Percentiles rank a stretch among this genome's conserved stretches.
These are phyloP conservation scores for Serripes groenlandicus DNA, from an alignment of 2,888 invertebrate species.

Conservation along the genomic window DNA sequence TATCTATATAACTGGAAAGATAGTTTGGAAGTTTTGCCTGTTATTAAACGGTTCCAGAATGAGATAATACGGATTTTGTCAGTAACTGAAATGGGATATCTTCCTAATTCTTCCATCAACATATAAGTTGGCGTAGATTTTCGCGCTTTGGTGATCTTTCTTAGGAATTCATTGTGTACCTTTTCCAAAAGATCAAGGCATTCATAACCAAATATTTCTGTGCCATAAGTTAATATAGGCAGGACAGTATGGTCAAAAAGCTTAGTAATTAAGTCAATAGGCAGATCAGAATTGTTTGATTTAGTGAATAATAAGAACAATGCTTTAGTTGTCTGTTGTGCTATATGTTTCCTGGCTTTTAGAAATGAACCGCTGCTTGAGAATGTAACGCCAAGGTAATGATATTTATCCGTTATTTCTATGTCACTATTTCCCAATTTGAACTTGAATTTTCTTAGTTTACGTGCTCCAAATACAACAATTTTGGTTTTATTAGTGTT, in stretches of 20 bases:
- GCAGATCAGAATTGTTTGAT: slow-evolving; percentile 1
- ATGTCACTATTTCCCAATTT: background rate
- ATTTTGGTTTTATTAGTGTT: slow-evolving; percentile 22
- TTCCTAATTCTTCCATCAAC: slow-evolving; percentile 27
- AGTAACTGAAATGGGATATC: slow-evolving; percentile 8
- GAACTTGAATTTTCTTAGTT: background rate
- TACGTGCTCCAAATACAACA: slow-evolving; percentile 25
- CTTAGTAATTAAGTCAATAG: slow-evolving; percentile 12
- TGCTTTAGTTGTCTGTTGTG: slow-evolving; percentile 25
- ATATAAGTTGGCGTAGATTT: slow-evolving; percentile 25
- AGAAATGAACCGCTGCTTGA: slow-evolving; percentile 9
- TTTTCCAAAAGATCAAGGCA: slow-evolving; percentile 19
- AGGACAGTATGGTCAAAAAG: slow-evolving; percentile 38
- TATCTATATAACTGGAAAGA: background rate
- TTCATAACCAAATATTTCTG: slow-evolving; percentile 18
- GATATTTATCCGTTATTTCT: slow-evolving; percentile 4
- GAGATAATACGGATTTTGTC: slow-evolving; percentile 2
- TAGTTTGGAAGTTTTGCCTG: background rate
- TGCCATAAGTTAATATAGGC: slow-evolving; percentile 30
- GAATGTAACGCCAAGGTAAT: slow-evolving; percentile 20
- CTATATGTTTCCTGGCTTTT: slow-evolving; percentile 6
- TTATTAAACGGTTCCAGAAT: slow-evolving; percentile 1
- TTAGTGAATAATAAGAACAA: slow-evolving; percentile 12
- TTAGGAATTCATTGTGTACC: slow-evolving; percentile 27
- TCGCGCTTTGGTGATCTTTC: slow-evolving; percentile 12